phyloP scores from a whole-genome alignment of 2,888 invertebrate species.

The Myathropa florea region DNA sequence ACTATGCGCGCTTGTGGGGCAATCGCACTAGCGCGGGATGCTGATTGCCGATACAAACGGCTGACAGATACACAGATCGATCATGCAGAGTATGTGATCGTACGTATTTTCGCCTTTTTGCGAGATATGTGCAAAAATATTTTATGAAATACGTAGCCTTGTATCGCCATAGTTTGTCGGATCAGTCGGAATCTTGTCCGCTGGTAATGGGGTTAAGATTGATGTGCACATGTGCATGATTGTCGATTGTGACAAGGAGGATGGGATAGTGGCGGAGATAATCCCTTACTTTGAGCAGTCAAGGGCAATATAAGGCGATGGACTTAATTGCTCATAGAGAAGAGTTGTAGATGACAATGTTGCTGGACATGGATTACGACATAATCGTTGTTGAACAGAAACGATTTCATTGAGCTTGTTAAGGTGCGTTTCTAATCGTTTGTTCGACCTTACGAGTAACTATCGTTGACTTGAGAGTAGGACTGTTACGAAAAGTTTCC shows the following conservation, averaged over 20 bases:
- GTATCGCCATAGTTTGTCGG: constrained; percentile 34
- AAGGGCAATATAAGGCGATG: too few relatives aligned
- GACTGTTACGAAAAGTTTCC: too few relatives aligned
- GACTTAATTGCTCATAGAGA: too few relatives aligned
- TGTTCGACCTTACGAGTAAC: too few relatives aligned
- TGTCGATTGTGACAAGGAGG: background rate
- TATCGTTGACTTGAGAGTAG: too few relatives aligned
- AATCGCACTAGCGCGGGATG: constrained; percentile 19
- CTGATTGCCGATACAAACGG: constrained; percentile 17
- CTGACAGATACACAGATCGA: constrained; percentile 37
- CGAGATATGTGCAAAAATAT: constrained; percentile 55
- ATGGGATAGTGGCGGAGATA: background rate
- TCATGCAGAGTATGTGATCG: constrained; percentile 60
- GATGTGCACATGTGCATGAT: background rate
- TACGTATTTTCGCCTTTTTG: constrained; percentile 31
- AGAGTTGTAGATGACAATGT: too few relatives aligned
- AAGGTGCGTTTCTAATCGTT: too few relatives aligned
- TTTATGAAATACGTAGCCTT: constrained; percentile 60
- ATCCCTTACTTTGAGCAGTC: background rate
- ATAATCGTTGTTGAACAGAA: too few relatives aligned
- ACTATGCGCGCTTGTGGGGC: constrained; percentile 15
- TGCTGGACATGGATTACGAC: too few relatives aligned
- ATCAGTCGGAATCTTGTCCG: constrained; percentile 40
- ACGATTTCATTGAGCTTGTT: too few relatives aligned
- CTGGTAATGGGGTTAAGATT: constrained; percentile 45